Conservation (phyloP, 2,113 vertebrate genomes). For the Myanophis thanlyinensis region DNA sequence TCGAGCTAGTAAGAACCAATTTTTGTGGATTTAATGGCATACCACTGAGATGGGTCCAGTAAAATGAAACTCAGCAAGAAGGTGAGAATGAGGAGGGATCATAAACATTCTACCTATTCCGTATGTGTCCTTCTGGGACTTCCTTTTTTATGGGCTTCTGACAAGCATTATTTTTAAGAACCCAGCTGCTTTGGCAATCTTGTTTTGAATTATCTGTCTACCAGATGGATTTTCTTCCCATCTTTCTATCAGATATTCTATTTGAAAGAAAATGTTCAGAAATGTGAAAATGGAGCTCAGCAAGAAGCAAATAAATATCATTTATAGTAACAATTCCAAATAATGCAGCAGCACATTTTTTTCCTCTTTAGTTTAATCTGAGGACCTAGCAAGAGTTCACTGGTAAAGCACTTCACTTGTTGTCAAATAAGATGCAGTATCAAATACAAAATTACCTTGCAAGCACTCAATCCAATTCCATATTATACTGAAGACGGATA, state of each 20-base stretch:
- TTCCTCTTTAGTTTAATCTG: not conserved
- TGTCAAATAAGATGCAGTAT: not conserved
- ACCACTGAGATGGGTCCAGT: slow-evolving; percentile 13
- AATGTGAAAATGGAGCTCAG: not conserved
- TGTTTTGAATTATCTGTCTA: not conserved
- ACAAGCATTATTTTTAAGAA: not conserved
- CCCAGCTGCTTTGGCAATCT: not conserved
- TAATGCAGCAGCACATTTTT: accelerated
- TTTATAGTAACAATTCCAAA: not conserved
- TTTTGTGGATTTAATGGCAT: slow-evolving; percentile 9
- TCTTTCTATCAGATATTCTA: not conserved
- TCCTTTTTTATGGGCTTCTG: not conserved
- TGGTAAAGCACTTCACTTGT: not conserved
- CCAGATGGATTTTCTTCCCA: slow-evolving; percentile 16
- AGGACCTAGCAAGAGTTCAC: not conserved
- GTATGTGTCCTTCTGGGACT: slow-evolving; percentile 4
- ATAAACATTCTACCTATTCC: not conserved
- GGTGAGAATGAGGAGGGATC: slow-evolving; percentile 7
- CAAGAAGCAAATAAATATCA: not conserved
- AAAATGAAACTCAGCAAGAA: slow-evolving; percentile 17
- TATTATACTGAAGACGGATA: not conserved
- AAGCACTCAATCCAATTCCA: not conserved
- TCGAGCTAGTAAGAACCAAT: not conserved
- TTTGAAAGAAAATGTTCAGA: not conserved
- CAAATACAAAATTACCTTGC: not conserved